Evolutionary conservation across 2,888 invertebrate species (phyloP).

Genomic region (Pegoplata infirma): DNA sequence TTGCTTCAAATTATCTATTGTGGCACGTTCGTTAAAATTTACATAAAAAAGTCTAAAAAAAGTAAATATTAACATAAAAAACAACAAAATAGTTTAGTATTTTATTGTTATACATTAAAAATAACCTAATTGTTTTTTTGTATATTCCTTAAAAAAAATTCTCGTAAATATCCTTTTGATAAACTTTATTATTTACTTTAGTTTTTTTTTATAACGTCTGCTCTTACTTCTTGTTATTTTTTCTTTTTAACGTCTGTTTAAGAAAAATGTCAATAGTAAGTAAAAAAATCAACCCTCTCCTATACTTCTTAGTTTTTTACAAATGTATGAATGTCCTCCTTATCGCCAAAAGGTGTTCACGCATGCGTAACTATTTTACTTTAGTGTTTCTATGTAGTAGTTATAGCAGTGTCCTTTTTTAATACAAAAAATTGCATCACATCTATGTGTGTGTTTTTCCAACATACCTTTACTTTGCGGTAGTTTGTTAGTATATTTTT

Average conservation of each 20-base stretch:
- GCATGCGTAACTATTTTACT: constrained; percentile 64
- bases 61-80: constrained; percentile 48
- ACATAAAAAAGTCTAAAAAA: constrained; percentile 53
- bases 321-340: constrained; percentile 39
- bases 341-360: constrained; percentile 64
- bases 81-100: constrained; percentile 53
- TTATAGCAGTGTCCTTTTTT: constrained; percentile 39
- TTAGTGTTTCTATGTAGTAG: not conserved
- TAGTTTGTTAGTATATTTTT: constrained; percentile 15
- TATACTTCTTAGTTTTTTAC: constrained; percentile 13
- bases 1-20: constrained; percentile 31
- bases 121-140: constrained; percentile 60
- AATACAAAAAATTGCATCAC: constrained; percentile 50
- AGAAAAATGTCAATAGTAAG: constrained; percentile 53
- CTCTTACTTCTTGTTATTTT: constrained; percentile 54
- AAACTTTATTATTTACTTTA: constrained; percentile 42
- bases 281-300: constrained; percentile 53
- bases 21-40: constrained; percentile 62
- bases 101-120: constrained; percentile 60
- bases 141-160: constrained; percentile 30
- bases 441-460: constrained; percentile 19
- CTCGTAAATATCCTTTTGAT: constrained; percentile 46
- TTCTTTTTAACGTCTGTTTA: constrained; percentile 54
- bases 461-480: constrained; percentile 26
- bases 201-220: constrained; percentile 60